A percentile compares a stretch with the other conserved stretches of the same genome.
Evolutionary conservation across 2,888 invertebrate genomes (phyloP).

Genomic region (Phyto melanocephala): DNA sequence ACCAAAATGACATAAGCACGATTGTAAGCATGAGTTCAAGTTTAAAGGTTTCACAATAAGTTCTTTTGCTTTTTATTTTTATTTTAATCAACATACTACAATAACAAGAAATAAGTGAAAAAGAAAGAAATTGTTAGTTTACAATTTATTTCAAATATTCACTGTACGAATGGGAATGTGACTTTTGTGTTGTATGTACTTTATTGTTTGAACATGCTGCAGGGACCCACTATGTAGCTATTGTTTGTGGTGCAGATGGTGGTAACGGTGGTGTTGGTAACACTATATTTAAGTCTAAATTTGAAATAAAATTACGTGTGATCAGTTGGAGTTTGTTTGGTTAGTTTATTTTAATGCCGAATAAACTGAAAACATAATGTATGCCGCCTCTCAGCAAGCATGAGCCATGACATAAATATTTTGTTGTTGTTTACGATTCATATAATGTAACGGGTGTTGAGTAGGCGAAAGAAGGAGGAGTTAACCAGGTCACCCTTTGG

Average conservation of each 20-base stretch:
- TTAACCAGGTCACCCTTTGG: slow-evolving; percentile 58
- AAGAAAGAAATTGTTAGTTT: slow-evolving; percentile 28
- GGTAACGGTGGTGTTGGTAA: slow-evolving; percentile 1
- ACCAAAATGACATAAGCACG: slow-evolving; percentile 59
- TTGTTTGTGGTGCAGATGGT: neutral
- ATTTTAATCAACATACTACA: slow-evolving; percentile 41
- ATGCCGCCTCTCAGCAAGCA: slow-evolving; percentile 51
- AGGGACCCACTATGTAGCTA: neutral
- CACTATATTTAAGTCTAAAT: slow-evolving; percentile 28
- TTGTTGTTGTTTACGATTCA: neutral
- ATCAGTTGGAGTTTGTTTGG: slow-evolving; percentile 44
- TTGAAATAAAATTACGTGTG: slow-evolving; percentile 47
- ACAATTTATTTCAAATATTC: slow-evolving; percentile 23
- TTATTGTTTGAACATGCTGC: slow-evolving; percentile 22
- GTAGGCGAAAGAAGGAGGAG: slow-evolving; percentile 42
- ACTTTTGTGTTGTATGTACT: slow-evolving; percentile 5
- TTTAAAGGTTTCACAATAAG: slow-evolving; percentile 52
- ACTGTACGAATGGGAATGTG: neutral
- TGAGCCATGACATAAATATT: slow-evolving; percentile 29
- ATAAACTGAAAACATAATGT: neutral
- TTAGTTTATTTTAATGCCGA: slow-evolving; percentile 24
- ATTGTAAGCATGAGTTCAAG: slow-evolving; percentile 51
- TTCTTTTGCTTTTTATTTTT: slow-evolving; percentile 6
- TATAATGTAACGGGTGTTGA: neutral
- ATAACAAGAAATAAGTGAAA: neutral